Evolutionary conservation across 2,797 vertebrate species (phyloP).

Genomic region (Hoplostethus mediterraneus): DNA sequence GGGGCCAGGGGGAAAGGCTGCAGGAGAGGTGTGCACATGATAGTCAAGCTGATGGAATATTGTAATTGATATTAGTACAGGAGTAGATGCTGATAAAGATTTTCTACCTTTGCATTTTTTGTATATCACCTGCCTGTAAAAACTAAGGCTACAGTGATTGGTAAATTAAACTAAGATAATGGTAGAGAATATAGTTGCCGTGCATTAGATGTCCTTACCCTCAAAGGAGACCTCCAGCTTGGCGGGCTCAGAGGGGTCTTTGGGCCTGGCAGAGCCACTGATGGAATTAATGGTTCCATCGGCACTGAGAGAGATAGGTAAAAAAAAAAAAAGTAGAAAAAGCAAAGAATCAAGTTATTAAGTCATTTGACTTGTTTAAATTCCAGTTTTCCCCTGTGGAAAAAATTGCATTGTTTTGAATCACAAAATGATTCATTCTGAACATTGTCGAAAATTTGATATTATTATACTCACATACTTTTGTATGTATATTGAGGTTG

Average conservation of each 20-base stretch:
- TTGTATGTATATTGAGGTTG: too few relatives aligned
- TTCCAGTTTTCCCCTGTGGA: too few relatives aligned
- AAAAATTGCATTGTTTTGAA: too few relatives aligned
- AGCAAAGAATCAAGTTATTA: too few relatives aligned
- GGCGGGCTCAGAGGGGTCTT: slow-evolving; percentile 83
- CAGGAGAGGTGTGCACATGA: not conserved
- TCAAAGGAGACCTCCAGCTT: slow-evolving; percentile 86
- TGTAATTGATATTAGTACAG: not conserved
- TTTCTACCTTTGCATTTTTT: not conserved
- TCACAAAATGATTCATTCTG: too few relatives aligned
- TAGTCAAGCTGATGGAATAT: slow-evolving; percentile 1
- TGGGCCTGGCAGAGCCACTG: slow-evolving; percentile 78
- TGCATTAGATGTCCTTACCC: slow-evolving; percentile 52
- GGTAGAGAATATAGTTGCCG: not conserved
- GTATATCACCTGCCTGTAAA: not conserved
- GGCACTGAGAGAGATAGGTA: slow-evolving; percentile 19
- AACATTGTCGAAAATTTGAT: too few relatives aligned
- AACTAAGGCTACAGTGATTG: not conserved
- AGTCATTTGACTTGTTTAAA: too few relatives aligned
- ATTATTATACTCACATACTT: too few relatives aligned
- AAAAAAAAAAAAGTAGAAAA: not conserved
- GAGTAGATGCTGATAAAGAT: not conserved
- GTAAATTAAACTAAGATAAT: not conserved
- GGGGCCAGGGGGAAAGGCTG: slow-evolving; percentile 80
- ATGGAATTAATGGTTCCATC: slow-evolving; percentile 65